phyloP scores from a whole-genome alignment of 2,888 invertebrate species.

The Habroteleia sp. region DNA sequence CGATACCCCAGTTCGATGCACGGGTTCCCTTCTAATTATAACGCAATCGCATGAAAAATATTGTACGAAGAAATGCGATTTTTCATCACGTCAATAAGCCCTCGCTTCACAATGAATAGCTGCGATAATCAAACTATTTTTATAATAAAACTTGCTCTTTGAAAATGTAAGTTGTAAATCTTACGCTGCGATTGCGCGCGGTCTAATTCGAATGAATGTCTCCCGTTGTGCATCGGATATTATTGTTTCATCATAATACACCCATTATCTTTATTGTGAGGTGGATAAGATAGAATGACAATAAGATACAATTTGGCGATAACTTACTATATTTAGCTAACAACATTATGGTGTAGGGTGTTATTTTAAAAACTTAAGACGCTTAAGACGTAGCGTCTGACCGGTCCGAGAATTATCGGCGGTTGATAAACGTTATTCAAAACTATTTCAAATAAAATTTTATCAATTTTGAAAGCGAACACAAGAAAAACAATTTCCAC shows the following conservation, averaged over 20 bases:
- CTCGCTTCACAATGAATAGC: conserved; percentile 57
- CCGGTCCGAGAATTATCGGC: no score
- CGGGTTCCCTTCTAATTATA: conserved; percentile 41
- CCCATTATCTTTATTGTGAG: conserved; percentile 36
- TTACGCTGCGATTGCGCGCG: conserved; percentile 38
- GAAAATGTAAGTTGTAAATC: conserved; percentile 34
- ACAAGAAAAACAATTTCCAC: no score
- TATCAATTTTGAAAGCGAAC: no score
- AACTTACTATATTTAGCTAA: no score
- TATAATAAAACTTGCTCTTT: conserved; percentile 36
- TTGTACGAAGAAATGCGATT: conserved; percentile 14
- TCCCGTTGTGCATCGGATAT: conserved; percentile 56
- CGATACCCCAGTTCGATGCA: no score
- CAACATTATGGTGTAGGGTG: no score
- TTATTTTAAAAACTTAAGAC: no score
- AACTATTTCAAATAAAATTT: no score
- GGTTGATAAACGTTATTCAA: no score
- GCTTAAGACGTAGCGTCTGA: no score
- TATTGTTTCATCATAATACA: conserved; percentile 60
- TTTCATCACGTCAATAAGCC: conserved; percentile 41
- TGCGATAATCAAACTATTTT: conserved; percentile 52
- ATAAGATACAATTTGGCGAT: conserved; percentile 19
- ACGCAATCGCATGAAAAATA: conserved; percentile 44
- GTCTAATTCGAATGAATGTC: conserved; percentile 58
- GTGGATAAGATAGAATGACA: conserved; percentile 30